Percentiles rank a stretch among this genome's conserved stretches.
Conservation (phyloP, 2,113 vertebrate species). For the Brachypodius melanocephalos region DNA sequence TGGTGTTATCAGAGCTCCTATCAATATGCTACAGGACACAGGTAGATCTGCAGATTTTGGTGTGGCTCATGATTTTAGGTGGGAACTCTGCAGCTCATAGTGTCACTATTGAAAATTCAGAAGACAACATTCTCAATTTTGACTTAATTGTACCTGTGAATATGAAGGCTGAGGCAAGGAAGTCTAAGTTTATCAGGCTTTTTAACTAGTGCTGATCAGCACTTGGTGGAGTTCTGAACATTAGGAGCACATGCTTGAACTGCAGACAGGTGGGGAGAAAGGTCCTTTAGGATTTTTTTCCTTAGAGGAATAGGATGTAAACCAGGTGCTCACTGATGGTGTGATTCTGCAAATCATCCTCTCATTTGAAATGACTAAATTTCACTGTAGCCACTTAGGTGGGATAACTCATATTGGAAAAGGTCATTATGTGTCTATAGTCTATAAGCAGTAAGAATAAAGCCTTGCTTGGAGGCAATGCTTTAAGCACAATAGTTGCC, state of each 20-base stretch:
- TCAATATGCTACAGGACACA: rapidly evolving
- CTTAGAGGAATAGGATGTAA: neutral
- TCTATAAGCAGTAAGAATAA: neutral
- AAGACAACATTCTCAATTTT: rapidly evolving
- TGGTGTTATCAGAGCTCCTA: neutral
- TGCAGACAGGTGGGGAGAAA: neutral
- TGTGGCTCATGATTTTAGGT: neutral
- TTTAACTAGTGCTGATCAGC: neutral
- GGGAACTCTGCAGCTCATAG: neutral
- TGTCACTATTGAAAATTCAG: neutral
- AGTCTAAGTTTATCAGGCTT: neutral
- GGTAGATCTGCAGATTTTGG: neutral
- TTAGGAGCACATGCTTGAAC: neutral
- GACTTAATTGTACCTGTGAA: neutral
- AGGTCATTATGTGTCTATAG: neutral
- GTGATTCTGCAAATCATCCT: neutral
- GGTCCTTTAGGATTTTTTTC: neutral
- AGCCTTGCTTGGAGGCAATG: neutral
- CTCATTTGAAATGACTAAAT: neutral
- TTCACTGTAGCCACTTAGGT: neutral
- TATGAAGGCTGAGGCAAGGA: neutral
- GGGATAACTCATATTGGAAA: neutral
- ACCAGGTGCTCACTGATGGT: rapidly evolving
- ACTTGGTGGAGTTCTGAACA: neutral
- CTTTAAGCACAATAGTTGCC: neutral